Evolutionary conservation across 2,888 invertebrate species (phyloP).

Genomic region (Pammene aurita): DNA sequence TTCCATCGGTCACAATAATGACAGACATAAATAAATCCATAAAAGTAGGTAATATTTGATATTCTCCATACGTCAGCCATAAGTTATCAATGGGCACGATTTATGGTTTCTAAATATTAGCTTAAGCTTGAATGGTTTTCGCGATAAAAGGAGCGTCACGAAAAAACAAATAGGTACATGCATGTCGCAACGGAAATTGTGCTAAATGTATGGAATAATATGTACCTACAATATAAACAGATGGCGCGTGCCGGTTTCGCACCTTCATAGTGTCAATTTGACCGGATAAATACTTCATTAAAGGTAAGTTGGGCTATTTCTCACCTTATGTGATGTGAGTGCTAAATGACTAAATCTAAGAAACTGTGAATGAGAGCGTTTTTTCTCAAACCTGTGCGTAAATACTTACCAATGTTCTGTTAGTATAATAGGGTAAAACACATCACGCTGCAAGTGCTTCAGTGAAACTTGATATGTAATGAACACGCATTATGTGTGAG

Average conservation of each 20-base stretch:
- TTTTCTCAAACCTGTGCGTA: no score
- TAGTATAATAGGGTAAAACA: no score
- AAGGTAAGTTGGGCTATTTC: not conserved
- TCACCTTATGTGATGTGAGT: not conserved
- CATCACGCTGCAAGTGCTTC: no score
- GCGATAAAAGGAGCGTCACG: slow-evolving; percentile 31
- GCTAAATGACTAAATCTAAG: no score
- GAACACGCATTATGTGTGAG: no score
- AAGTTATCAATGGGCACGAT: slow-evolving; percentile 36
- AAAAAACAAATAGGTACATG: slow-evolving; percentile 22
- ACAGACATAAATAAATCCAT: slow-evolving; percentile 3
- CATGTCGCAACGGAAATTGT: slow-evolving; percentile 25
- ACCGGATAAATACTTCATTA: slow-evolving; percentile 2
- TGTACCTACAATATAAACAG: slow-evolving; percentile 28
- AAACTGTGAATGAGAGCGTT: no score
- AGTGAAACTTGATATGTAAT: no score
- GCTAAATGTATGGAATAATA: slow-evolving; percentile 29
- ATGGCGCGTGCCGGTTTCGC: slow-evolving; percentile 24
- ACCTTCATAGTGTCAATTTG: slow-evolving; percentile 8
- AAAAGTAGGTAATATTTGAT: slow-evolving; percentile 22
- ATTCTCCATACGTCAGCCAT: slow-evolving; percentile 29
- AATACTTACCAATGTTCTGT: no score
- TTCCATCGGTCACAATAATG: no score
- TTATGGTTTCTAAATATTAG: slow-evolving; percentile 39
- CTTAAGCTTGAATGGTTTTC: slow-evolving; percentile 22